These are phyloP conservation scores for Scolopax rusticola DNA, from an alignment of 2,797 vertebrate genomes.

Conservation along the genomic window DNA sequence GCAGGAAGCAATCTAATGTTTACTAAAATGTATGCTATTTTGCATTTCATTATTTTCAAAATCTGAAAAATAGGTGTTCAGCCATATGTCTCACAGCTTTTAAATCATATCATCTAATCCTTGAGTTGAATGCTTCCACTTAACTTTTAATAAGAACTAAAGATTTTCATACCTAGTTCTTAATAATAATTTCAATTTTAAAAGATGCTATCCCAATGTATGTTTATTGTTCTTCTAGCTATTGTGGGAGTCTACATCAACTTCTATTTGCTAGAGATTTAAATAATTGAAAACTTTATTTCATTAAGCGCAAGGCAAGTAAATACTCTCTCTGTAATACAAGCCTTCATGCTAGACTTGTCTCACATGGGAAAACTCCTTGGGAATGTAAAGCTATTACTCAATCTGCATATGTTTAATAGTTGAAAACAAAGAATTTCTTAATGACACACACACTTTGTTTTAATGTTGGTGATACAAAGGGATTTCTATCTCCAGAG, in stretches of 20 bases:
- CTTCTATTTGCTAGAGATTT: background rate
- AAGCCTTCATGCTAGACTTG: background rate
- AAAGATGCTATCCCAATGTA: background rate
- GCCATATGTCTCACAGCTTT: background rate
- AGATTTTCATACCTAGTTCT: background rate
- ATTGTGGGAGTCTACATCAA: background rate
- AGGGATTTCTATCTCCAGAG: background rate
- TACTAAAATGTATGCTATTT: background rate
- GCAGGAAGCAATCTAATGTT: background rate
- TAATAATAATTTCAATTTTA: background rate
- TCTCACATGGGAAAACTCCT: background rate
- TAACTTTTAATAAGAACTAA: background rate
- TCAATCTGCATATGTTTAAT: background rate
- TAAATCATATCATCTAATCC: background rate
- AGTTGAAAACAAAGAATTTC: background rate
- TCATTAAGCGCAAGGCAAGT: background rate
- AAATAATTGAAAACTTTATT: background rate
- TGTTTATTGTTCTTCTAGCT: background rate
- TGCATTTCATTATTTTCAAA: background rate
- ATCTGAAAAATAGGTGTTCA: background rate
- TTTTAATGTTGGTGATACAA: background rate
- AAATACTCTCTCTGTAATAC: background rate
- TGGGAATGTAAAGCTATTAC: background rate
- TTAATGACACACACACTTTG: background rate
- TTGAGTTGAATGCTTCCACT: background rate